Evolutionary conservation across 2,113 vertebrate species (phyloP).

Genomic region (Hemicordylus capensis): DNA sequence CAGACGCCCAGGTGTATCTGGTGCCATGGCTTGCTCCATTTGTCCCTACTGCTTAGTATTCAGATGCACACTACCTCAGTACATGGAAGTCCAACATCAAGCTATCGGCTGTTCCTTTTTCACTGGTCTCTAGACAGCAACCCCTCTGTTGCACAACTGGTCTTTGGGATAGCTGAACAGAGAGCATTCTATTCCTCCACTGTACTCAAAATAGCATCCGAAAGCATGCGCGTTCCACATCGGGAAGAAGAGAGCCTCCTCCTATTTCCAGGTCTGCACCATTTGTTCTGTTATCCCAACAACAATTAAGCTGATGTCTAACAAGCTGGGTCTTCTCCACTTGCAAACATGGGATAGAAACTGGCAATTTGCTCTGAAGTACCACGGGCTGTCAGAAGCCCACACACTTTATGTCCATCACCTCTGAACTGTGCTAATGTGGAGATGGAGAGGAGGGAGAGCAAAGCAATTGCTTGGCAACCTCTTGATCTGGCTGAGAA

Average conservation of each 20-base stretch:
- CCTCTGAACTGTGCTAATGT: not conserved
- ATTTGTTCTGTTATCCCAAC: not conserved
- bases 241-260: not conserved
- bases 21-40: not conserved
- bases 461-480: not conserved
- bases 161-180: too few species aligned
- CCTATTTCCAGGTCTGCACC: not conserved
- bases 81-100: not conserved
- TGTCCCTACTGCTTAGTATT: not conserved
- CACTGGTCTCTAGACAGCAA: not conserved
- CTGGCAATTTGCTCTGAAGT: accelerated
- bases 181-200: not conserved
- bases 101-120: too few species aligned
- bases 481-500: accelerated
- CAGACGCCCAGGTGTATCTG: not conserved
- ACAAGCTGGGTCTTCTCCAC: slow-evolving; percentile 1
- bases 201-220: not conserved
- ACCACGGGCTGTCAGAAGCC: not conserved
- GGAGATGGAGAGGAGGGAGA: not conserved
- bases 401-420: accelerated
- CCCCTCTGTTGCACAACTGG: too few species aligned
- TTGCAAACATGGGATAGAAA: slow-evolving; percentile 14
- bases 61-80: not conserved
- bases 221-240: not conserved
- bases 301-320: slow-evolving; percentile 8